Evolutionary conservation across 2,797 vertebrate genomes (phyloP), one percentile per base, ranked within the genome.

Genomic region (Philypnodon macrostomus): DNA sequence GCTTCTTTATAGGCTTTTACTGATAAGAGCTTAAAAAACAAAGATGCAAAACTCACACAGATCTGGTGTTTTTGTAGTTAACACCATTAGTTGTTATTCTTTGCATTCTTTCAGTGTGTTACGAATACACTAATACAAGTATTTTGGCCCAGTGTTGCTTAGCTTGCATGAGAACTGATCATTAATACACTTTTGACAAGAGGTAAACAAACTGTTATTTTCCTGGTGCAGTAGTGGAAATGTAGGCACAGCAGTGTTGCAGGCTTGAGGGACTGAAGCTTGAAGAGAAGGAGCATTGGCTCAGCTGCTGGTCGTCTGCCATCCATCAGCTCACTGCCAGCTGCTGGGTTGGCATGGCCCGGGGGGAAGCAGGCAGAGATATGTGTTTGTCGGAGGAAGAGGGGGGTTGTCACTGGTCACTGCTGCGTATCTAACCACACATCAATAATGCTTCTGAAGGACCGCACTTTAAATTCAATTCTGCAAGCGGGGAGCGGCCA

Each of bases 241-340:
- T 29, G 41, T 51, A 36, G n/a, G 62, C 53, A 47, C 63, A 62
- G 10, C 42, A 38, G 12, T 16, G 13, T 63, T 53, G 50, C 36
- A 49, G 55, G 54, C 39, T 35, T 72, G 41, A 56, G 47, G 37
- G 58, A 53, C 29, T 58, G 26, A 53, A 48, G 62, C 44, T 53
- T 51, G 70, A 68, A 51, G 44, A 67, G n/a, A n/a, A n/a, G 55
- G 51, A 73, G 47, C 46, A 38, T 52, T 67, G 63, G 63, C 38
- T 59, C 60, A 67, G 55, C 67, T 73, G 58, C 67, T 81, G 80
- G 80, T 83, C 40, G 30, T 51, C 64, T 83, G 81, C 79, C 82
- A 86, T 85, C 62, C 74, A 71, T 85, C 70, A 81, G 79, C 71
- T 75, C 67, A 35, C 48, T 76, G 79, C 82, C 86, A 86, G 81